phyloP scores from a whole-genome alignment of 2,797 vertebrate genomes.

The Vipera latastei region DNA sequence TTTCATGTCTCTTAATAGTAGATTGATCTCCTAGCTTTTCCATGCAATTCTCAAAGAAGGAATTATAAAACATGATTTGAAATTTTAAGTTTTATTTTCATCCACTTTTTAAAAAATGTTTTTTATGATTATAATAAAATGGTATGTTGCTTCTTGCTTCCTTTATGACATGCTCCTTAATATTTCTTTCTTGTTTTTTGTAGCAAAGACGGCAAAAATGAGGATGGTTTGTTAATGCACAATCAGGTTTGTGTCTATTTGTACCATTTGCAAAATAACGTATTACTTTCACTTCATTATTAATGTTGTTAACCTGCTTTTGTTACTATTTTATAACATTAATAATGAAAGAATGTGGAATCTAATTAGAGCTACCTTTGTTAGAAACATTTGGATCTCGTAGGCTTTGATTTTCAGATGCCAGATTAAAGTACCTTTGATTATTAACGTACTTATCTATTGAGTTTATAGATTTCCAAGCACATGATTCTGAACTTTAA shows the following conservation, averaged over 20 bases:
- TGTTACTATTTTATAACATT: not conserved
- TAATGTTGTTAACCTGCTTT: not conserved
- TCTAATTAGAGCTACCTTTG: not conserved
- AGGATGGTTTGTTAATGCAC: constrained; percentile 49
- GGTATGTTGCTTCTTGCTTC: not conserved
- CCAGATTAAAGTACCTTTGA: not conserved
- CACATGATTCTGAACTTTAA: not conserved
- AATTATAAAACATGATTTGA: not conserved
- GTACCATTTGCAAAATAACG: not conserved
- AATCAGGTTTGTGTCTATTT: constrained; percentile 68
- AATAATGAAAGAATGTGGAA: not conserved
- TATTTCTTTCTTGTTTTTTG: constrained; percentile 43
- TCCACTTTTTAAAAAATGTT: not conserved
- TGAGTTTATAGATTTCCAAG: not conserved
- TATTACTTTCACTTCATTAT: not conserved
- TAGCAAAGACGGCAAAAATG: constrained; percentile 73
- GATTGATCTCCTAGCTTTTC: not conserved
- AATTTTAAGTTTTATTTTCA: constrained; percentile 1
- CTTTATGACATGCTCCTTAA: constrained; percentile 42
- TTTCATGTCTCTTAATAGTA: not conserved
- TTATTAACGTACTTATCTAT: not conserved
- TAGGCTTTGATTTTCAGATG: not conserved
- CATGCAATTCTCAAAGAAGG: constrained; percentile 17
- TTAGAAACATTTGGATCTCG: not conserved
- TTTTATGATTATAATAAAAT: not conserved